These are phyloP conservation scores for Chamaea fasciata DNA, from an alignment of 2,113 vertebrate species.

Conservation along the genomic window DNA sequence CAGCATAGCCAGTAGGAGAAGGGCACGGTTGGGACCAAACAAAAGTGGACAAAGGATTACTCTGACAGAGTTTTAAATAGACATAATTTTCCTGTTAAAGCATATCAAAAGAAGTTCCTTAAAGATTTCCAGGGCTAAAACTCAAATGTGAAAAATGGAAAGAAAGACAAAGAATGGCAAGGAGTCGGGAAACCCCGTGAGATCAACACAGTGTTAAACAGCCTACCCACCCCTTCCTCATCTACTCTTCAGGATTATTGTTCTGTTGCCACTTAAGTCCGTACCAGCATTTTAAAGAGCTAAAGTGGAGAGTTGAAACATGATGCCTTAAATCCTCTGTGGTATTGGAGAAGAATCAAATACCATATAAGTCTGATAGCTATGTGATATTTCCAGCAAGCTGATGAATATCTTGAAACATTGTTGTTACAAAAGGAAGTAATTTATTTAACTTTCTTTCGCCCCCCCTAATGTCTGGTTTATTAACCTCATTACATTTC, in stretches of 20 bases:
- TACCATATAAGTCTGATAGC: conserved; percentile 60
- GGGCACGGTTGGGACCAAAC: not conserved
- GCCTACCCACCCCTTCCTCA: not conserved
- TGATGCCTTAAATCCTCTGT: conserved; percentile 49
- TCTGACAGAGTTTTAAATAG: not conserved
- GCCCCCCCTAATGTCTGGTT: conserved; percentile 60
- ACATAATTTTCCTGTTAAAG: not conserved
- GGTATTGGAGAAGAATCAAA: conserved; percentile 67
- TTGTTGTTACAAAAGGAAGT: conserved; percentile 77
- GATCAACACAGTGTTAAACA: not conserved
- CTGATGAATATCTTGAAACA: conserved; percentile 75
- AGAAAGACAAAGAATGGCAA: not conserved
- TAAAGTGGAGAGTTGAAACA: conserved; percentile 62
- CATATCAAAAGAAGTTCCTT: not conserved
- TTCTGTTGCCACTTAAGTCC: conserved; percentile 21
- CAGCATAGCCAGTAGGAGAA: not conserved
- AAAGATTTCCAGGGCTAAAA: not conserved
- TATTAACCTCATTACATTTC: conserved; percentile 75
- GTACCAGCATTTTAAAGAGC: conserved; percentile 51
- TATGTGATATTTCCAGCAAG: conserved; percentile 69
- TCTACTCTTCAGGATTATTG: not conserved
- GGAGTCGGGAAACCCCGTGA: not conserved
- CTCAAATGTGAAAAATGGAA: not conserved
- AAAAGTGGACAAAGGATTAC: not conserved
- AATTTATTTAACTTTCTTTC: conserved; percentile 77